These are phyloP conservation scores for Cranoglanis bouderius DNA, from an alignment of 2,113 vertebrate species.

Conservation along the genomic window DNA sequence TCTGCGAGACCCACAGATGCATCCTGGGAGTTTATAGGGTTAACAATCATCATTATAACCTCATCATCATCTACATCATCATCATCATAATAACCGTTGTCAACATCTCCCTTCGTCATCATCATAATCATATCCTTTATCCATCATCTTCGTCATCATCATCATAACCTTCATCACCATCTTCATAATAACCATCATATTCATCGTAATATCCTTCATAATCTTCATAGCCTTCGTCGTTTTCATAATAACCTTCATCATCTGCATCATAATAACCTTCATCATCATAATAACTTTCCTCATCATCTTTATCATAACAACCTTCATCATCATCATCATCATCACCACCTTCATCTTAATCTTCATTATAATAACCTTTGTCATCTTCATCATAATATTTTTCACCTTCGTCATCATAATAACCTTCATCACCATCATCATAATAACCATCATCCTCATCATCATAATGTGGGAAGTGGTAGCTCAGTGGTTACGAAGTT, in stretches of 20 bases:
- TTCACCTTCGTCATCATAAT: neutral
- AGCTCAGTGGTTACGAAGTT: too few species aligned
- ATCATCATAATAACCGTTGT: neutral
- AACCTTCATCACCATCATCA: too few species aligned
- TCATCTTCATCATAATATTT: neutral
- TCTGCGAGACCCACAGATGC: too few species aligned
- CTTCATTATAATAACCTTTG: neutral
- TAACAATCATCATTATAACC: neutral
- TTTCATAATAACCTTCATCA: neutral
- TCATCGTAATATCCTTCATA: too few species aligned
- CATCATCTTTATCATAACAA: neutral
- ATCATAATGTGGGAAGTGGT: too few species aligned
- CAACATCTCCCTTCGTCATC: neutral
- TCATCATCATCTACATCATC: neutral
- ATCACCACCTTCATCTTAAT: neutral
- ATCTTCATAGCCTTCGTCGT: too few species aligned
- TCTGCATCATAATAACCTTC: neutral
- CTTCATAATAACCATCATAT: too few species aligned
- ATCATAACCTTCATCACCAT: neutral
- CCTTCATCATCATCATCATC: neutral
- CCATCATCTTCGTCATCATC: neutral
- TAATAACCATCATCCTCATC: too few species aligned
- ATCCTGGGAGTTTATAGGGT: neutral
- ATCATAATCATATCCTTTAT: too few species aligned
- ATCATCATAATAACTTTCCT: neutral